phyloP scores from a whole-genome alignment of 2,113 vertebrate species.

The Chaenogobius annularis region DNA sequence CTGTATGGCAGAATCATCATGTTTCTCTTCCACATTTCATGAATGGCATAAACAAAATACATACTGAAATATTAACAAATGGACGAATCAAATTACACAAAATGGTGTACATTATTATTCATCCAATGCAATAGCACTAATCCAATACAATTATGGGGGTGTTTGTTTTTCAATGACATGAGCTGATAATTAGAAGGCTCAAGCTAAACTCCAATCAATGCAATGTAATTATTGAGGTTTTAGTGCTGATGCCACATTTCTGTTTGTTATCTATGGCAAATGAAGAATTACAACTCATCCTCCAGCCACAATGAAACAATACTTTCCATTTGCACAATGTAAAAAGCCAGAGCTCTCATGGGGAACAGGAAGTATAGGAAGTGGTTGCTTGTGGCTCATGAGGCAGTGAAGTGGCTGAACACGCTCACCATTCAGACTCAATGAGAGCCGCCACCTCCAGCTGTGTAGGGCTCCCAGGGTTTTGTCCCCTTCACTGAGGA shows the following conservation, averaged over 20 bases:
- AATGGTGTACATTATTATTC: background rate
- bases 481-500: constrained; percentile 47
- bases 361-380: constrained; percentile 64
- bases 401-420: constrained; percentile 61
- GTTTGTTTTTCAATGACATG: constrained; percentile 12
- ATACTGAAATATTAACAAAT: background rate
- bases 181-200: background rate
- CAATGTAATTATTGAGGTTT: background rate
- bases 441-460: constrained; percentile 68
- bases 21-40: background rate
- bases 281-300: constrained; percentile 26
- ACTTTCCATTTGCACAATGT: constrained; percentile 22
- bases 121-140: background rate
- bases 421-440: constrained; percentile 62
- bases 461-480: constrained; percentile 58
- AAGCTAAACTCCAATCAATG: constrained; percentile 8
- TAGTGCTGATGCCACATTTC: background rate
- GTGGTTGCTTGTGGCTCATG: constrained; percentile 55
- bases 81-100: background rate
- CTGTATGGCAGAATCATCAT: background rate
- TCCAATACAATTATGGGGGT: background rate
- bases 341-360: constrained; percentile 39
- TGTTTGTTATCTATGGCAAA: constrained; percentile 11
- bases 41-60: background rate
- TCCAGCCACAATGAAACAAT: background rate